These are phyloP conservation scores for Lagenorhynchus albirostris DNA, from an alignment of 2,113 vertebrate genomes.

Conservation along the genomic window DNA sequence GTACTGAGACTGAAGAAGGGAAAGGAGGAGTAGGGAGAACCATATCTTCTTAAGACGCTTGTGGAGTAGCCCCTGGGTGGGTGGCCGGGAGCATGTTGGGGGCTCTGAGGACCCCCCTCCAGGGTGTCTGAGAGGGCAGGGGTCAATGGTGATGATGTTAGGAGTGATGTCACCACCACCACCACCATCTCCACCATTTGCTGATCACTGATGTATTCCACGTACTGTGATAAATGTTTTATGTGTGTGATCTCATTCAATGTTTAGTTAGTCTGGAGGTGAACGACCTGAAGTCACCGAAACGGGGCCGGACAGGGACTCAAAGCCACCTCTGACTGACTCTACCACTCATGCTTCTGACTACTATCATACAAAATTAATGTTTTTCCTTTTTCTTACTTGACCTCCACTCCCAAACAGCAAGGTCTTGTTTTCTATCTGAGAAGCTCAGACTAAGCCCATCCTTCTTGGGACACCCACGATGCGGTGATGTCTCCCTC, in stretches of 20 bases:
- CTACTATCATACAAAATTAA: accelerated
- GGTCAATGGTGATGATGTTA: background rate
- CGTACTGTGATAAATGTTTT: background rate
- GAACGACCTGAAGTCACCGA: background rate
- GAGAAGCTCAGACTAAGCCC: background rate
- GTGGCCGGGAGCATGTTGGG: accelerated
- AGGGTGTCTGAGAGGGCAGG: no score
- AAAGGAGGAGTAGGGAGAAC: background rate
- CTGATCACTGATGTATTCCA: background rate
- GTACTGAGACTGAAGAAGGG: background rate
- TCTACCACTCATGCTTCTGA: accelerated
- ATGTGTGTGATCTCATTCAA: accelerated
- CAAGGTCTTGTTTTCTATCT: background rate
- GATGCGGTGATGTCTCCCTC: background rate
- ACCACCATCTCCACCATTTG: background rate
- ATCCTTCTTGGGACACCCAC: background rate
- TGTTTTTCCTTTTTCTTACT: background rate
- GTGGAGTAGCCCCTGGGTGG: background rate
- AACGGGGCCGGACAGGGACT: background rate
- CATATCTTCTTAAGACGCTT: background rate
- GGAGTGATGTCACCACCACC: background rate
- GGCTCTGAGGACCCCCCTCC: no score
- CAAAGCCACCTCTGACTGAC: background rate
- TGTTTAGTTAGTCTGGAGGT: no score
- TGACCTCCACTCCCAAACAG: background rate